Percentiles rank a stretch among this genome's conserved stretches.
These are phyloP conservation scores for Sialis fuliginosa DNA, from an alignment of 2,888 invertebrate species.

Conservation along the genomic window DNA sequence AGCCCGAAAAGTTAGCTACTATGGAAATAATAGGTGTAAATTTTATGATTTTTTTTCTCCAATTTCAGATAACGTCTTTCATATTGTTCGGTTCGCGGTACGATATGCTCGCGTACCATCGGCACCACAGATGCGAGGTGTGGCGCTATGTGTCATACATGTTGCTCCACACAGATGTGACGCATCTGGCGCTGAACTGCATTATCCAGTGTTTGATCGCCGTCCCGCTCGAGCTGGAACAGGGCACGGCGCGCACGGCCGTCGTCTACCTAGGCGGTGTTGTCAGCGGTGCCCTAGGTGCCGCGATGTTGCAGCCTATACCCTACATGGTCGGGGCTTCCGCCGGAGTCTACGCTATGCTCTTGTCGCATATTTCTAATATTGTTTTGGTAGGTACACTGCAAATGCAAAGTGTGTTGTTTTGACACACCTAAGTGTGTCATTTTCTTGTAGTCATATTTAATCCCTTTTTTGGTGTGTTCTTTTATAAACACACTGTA, in stretches of 20 bases:
- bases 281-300: conserved; percentile 55
- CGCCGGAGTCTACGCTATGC: conserved; percentile 76
- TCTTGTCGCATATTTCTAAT: conserved; percentile 75
- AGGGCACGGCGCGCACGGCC: conserved; percentile 52
- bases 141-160: conserved; percentile 73
- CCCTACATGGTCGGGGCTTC: conserved; percentile 71
- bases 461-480: too few relatives aligned
- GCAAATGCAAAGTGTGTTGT: too few relatives aligned
- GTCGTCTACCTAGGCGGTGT: conserved; percentile 60
- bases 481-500: too few relatives aligned
- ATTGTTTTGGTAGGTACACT: conserved; percentile 58
- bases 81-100: too few relatives aligned
- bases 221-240: conserved; percentile 45
- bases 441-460: too few relatives aligned
- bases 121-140: conserved; percentile 42
- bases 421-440: too few relatives aligned
- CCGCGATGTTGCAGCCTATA: conserved; percentile 53
- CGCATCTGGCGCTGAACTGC: conserved; percentile 63
- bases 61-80: too few relatives aligned
- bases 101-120: conserved; percentile 33
- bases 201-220: conserved; percentile 42
- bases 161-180: conserved; percentile 56
- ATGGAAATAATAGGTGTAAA: too few relatives aligned
- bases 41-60: too few relatives aligned
- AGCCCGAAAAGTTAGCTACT: too few relatives aligned